Conservation (phyloP, 2,888 invertebrate species). For the Syritta pipiens region DNA sequence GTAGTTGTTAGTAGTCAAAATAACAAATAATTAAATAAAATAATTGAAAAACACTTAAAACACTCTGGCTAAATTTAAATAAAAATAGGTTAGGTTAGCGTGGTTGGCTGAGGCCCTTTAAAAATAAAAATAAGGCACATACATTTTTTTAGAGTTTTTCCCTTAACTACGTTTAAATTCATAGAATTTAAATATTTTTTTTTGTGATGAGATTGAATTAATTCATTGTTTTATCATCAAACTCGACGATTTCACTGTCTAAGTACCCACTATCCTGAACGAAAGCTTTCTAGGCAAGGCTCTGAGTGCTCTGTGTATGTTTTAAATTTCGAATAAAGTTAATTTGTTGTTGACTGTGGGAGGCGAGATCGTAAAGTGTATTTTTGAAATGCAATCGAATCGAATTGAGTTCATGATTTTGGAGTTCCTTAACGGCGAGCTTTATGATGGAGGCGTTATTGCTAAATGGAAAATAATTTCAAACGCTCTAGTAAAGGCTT, state of each 20-base stretch:
- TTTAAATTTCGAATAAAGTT: conserved; percentile 1
- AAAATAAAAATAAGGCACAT: too few relatives aligned
- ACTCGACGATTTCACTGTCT: not conserved
- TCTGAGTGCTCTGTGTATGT: conserved; percentile 1
- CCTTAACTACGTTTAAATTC: too few relatives aligned
- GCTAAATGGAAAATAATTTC: conserved; percentile 74
- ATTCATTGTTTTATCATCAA: too few relatives aligned
- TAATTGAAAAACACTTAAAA: too few relatives aligned
- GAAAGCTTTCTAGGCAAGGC: conserved; percentile 12
- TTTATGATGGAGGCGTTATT: not conserved
- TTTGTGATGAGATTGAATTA: too few relatives aligned
- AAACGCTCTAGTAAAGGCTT: conserved; percentile 70
- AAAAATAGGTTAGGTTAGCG: too few relatives aligned
- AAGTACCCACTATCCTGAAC: not conserved
- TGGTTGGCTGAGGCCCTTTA: too few relatives aligned
- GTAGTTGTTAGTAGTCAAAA: too few relatives aligned
- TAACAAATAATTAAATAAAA: too few relatives aligned
- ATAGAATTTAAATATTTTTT: too few relatives aligned
- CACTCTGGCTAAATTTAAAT: too few relatives aligned
- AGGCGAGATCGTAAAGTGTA: conserved; percentile 22
- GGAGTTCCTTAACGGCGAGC: conserved; percentile 5
- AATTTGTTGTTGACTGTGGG: not conserved
- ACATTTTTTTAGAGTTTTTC: too few relatives aligned
- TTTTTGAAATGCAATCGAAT: conserved; percentile 10
- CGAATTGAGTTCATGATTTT: conserved; percentile 11